Evolutionary conservation across 2,797 vertebrate species (phyloP).

Genomic region (Cirrhinus molitorella): DNA sequence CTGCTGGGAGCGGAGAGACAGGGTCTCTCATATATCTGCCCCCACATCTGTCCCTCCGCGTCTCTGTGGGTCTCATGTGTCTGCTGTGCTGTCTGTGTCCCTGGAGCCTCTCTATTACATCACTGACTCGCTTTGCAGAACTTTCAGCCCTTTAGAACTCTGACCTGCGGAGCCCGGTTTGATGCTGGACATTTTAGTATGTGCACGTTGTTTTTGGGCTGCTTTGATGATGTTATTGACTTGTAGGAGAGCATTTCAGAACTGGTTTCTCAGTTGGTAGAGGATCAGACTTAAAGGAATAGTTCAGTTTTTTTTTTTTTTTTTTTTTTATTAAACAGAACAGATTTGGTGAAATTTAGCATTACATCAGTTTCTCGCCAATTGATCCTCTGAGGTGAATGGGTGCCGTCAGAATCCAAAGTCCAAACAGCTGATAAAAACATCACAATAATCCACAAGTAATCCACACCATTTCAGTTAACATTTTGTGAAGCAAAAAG

Average conservation of each 20-base stretch:
- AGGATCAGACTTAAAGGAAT: slow-evolving; percentile 80
- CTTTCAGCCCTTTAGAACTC: slow-evolving; percentile 14
- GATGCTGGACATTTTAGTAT: background rate
- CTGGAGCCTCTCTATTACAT: slow-evolving; percentile 42
- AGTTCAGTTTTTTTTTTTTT: too few relatives aligned
- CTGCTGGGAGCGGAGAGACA: slow-evolving; percentile 37
- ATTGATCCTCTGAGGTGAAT: background rate
- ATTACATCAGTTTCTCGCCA: background rate
- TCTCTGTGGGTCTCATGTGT: slow-evolving; percentile 50
- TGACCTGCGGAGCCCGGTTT: background rate
- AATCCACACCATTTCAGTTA: too few relatives aligned
- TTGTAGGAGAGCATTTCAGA: background rate
- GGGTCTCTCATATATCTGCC: slow-evolving; percentile 48
- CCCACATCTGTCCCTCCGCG: slow-evolving; percentile 17
- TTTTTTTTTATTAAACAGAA: too few relatives aligned
- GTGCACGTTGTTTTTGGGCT: background rate
- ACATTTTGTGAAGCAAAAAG: too few relatives aligned
- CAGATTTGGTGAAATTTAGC: background rate
- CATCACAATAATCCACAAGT: too few relatives aligned
- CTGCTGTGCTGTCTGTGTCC: slow-evolving; percentile 41
- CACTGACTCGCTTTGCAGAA: slow-evolving; percentile 49
- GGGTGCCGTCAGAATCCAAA: background rate
- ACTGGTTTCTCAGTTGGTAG: slow-evolving; percentile 57
- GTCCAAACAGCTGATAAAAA: background rate
- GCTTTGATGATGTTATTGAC: slow-evolving; percentile 1